Evolutionary conservation across 2,888 invertebrate species (phyloP).

Genomic region (Acheta domesticus): DNA sequence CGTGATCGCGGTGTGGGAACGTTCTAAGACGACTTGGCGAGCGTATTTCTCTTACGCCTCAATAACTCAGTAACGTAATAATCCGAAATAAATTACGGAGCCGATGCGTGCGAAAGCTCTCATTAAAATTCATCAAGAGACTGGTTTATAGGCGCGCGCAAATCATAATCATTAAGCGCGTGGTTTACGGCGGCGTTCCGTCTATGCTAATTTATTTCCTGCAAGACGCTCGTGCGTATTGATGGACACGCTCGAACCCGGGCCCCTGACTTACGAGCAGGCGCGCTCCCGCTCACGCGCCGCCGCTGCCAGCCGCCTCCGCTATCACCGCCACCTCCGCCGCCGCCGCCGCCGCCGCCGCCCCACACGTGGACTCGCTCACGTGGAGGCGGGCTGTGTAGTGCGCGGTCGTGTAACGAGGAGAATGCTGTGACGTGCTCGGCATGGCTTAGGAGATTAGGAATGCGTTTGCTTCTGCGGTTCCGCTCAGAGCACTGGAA

Average conservation of each 20-base stretch:
- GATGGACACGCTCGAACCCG: background rate
- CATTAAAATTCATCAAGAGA: conserved; percentile 10
- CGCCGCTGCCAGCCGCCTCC: no score
- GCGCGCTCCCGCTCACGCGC: background rate
- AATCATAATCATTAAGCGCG: conserved; percentile 18
- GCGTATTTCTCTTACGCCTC: background rate
- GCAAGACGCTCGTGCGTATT: background rate
- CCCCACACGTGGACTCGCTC: no score
- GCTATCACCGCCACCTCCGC: no score
- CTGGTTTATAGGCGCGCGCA: background rate
- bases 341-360: no score
- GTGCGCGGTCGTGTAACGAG: no score
- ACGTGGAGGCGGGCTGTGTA: no score
- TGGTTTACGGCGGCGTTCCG: background rate
- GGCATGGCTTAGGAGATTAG: no score
- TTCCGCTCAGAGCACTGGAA: no score
- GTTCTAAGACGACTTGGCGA: background rate
- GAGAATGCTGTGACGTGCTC: no score
- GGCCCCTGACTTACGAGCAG: background rate
- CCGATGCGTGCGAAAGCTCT: conserved; percentile 10
- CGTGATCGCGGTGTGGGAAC: background rate
- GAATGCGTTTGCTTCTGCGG: no score
- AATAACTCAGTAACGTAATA: background rate
- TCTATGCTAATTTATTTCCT: conserved; percentile 4
- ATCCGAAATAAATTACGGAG: background rate